A percentile compares a stretch with the other conserved stretches of the same genome.
Conservation (phyloP, 1,140 invertebrate species). For the Panagrolaimus sp. region DNA sequence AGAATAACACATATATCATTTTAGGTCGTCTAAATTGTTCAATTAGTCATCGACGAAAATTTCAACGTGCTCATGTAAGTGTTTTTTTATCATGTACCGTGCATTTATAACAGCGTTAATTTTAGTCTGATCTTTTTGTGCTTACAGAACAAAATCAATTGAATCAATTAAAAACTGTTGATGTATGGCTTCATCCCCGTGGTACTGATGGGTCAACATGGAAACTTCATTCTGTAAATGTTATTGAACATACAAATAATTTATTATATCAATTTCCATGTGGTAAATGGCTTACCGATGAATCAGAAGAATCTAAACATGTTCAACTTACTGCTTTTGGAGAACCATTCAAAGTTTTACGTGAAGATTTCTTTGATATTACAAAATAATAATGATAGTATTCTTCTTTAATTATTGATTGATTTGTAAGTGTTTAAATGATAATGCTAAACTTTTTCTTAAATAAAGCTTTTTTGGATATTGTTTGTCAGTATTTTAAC, state of each 20-base stretch:
- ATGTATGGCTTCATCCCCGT: conserved; percentile 7
- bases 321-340: background rate
- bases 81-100: background rate
- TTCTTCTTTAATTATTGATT: background rate
- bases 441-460: background rate
- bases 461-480: background rate
- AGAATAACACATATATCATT: no score
- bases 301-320: background rate
- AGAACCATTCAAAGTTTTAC: background rate
- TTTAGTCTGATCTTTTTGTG: conserved; percentile 7
- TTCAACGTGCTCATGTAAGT: conserved; percentile 12
- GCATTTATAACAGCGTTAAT: no score
- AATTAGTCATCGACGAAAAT: conserved; percentile 12
- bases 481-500: background rate
- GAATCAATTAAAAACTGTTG: background rate
- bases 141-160: conserved; percentile 2
- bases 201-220: background rate
- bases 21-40: conserved; percentile 8
- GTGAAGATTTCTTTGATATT: conserved; percentile 3
- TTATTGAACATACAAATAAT: background rate
- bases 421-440: background rate
- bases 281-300: background rate
- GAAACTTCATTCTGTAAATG: conserved; percentile 5
- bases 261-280: conserved; percentile 1
- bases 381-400: background rate